Evolutionary conservation across 2,888 invertebrate species (phyloP), one percentile per base, ranked within the genome.

Genomic region (Pyrrhopygopsis socrates): DNA sequence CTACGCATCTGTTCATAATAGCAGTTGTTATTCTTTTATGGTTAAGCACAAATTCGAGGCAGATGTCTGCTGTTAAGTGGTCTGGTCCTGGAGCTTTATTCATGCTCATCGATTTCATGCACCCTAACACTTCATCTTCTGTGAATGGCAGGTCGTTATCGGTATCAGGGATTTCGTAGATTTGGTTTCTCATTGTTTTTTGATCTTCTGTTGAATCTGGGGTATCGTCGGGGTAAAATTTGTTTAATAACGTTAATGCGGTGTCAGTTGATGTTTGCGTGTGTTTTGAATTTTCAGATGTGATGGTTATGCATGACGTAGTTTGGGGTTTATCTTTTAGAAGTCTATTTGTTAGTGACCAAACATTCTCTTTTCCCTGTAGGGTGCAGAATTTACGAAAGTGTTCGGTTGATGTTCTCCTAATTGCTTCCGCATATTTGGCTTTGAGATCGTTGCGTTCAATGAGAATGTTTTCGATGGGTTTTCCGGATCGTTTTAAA

Each of bases 291-390:
- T 34, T 34, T 34, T 11, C 34, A 11, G 34, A 5, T 8, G 34
- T 8, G 11, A 34, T 11, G 5, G 34, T 34, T 34, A 8, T 5
- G 11, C 34, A 34, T 8, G 34, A 8, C 5, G 5, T 34, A 34
- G 34, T 8, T 11, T 8, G 34, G 5, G 34, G 34, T 34, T 5
- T 11, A 34, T 11, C 34, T 76, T 91, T 93, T 0, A 94, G 24
- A 0, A 93, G 41, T 18, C 88, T 65, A 38, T 93, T 93, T 0
- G 91, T 93, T 0, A 93, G 13, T 0, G 90, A 86, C 88, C 90
- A 93, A 0, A 93, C 89, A 60, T 92, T 83, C 50, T 93, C 92
- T 27, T 91, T 92, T 0, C 27, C 80, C 68, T 93, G 93, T 0
- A 11, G 22, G 0, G 22, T 70, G 45, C 93, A 94, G 20, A 94